Evolutionary conservation across 1,140 invertebrate genomes (phyloP).

Genomic region (Lepidotrigona ventralis): DNA sequence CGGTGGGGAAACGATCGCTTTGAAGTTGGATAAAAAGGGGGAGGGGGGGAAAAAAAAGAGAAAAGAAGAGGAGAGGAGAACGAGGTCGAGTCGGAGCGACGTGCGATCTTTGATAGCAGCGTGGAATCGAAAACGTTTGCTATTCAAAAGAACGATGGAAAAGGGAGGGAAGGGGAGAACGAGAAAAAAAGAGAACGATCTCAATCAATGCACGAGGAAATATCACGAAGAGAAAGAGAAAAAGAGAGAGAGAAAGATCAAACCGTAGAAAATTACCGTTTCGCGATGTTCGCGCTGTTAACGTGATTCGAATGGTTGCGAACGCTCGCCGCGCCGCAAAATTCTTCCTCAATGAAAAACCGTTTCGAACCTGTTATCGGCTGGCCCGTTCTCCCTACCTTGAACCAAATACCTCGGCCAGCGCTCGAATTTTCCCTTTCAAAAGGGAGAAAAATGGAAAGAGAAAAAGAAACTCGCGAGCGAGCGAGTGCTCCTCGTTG

Average conservation of each 20-base stretch:
- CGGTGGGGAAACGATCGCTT: not conserved
- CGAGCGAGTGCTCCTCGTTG: too few relatives aligned
- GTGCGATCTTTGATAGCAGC: slow-evolving; percentile 10
- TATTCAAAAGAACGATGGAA: not conserved
- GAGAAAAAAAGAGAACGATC: not conserved
- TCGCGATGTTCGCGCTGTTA: slow-evolving; percentile 4
- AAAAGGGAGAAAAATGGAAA: too few relatives aligned
- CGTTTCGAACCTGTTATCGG: not conserved
- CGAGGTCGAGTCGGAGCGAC: not conserved
- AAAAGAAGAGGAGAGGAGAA: not conserved
- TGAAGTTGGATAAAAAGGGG: not conserved
- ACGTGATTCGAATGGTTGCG: not conserved
- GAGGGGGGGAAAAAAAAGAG: too few relatives aligned
- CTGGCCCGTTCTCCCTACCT: not conserved
- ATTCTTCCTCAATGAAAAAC: not conserved
- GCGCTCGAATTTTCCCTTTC: not conserved
- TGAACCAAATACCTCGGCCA: not conserved
- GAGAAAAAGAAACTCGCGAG: too few relatives aligned
- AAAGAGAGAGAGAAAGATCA: not conserved
- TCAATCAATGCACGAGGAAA: not conserved
- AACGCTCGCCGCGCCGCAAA: not conserved
- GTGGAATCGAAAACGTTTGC: slow-evolving; percentile 11
- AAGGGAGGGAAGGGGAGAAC: too few relatives aligned
- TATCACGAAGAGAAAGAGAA: not conserved
- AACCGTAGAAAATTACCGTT: slow-evolving; percentile 25